Percentiles rank a stretch among this genome's conserved stretches.
Evolutionary conservation across 2,888 invertebrate species (phyloP).

Genomic region (Pteria penguin): DNA sequence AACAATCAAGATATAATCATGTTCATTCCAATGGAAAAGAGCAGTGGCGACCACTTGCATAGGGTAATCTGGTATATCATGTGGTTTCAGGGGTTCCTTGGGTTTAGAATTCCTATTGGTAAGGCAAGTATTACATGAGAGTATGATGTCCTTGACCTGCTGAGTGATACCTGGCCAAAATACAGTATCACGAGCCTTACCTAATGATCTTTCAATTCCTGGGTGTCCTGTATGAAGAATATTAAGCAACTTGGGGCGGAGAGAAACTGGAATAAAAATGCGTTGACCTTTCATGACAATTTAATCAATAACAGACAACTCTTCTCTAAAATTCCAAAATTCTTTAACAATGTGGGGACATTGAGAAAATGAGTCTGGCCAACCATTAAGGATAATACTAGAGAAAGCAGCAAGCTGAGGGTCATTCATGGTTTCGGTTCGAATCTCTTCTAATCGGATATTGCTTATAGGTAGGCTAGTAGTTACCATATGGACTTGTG

Average conservation of each 20-base stretch:
- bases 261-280: slow-evolving; percentile 38
- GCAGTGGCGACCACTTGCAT: slow-evolving; percentile 48
- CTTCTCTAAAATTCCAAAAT: slow-evolving; percentile 33
- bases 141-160: slow-evolving; percentile 44
- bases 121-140: slow-evolving; percentile 33
- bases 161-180: slow-evolving; percentile 51
- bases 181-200: slow-evolving; percentile 43
- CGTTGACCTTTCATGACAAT: slow-evolving; percentile 41
- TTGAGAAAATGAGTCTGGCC: slow-evolving; percentile 29
- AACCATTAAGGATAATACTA: slow-evolving; percentile 32
- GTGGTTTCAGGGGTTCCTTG: slow-evolving; percentile 47
- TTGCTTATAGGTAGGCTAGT: slow-evolving; percentile 32
- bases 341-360: slow-evolving; percentile 22
- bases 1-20: slow-evolving; percentile 34
- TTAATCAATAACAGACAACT: slow-evolving; percentile 20
- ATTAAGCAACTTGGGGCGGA: slow-evolving; percentile 38
- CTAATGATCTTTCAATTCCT: slow-evolving; percentile 42
- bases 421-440: slow-evolving; percentile 17
- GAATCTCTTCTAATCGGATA: slow-evolving; percentile 9
- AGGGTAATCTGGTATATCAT: slow-evolving; percentile 40
- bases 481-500: slow-evolving; percentile 33
- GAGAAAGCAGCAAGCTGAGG: slow-evolving; percentile 17
- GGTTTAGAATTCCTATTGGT: slow-evolving; percentile 38
- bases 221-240: slow-evolving; percentile 46
- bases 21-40: slow-evolving; percentile 43